phyloP scores from a whole-genome alignment of 2,888 invertebrate genomes.

The Rhimphoctona megacephalus region DNA sequence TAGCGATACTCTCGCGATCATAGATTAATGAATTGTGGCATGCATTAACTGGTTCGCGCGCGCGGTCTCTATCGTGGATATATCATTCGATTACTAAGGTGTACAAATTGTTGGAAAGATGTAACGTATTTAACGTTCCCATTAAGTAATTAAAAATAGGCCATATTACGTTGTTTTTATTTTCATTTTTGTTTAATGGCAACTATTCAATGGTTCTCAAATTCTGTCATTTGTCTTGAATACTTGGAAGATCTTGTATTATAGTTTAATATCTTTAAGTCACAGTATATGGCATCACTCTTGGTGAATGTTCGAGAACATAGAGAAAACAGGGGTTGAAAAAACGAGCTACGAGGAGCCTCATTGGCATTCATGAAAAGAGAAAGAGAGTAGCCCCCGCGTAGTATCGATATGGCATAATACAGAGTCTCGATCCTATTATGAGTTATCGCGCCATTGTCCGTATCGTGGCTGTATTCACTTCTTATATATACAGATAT shows the following conservation, averaged over 20 bases:
- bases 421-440: conserved; percentile 79
- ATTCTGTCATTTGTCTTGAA: not conserved
- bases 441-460: conserved; percentile 84
- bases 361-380: conserved; percentile 73
- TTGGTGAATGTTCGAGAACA: not conserved
- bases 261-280: not conserved
- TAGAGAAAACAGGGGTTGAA: conserved; percentile 71
- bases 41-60: conserved; percentile 59
- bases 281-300: not conserved
- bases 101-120: conserved; percentile 26
- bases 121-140: not conserved
- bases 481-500: conserved; percentile 3
- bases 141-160: too few species aligned
- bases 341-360: conserved; percentile 72
- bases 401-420: conserved; percentile 81
- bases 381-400: conserved; percentile 69
- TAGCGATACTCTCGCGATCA: conserved; percentile 60
- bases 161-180: too few species aligned
- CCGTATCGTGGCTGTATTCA: conserved; percentile 57
- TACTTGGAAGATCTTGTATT: not conserved
- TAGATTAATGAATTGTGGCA: conserved; percentile 67
- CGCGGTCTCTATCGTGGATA: conserved; percentile 9
- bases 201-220: too few species aligned
- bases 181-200: too few species aligned
- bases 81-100: conserved; percentile 46